Evolutionary conservation across 2,113 vertebrate species (phyloP), one percentile per base, ranked within the genome.

Genomic region (Plestiodon gilberti): DNA sequence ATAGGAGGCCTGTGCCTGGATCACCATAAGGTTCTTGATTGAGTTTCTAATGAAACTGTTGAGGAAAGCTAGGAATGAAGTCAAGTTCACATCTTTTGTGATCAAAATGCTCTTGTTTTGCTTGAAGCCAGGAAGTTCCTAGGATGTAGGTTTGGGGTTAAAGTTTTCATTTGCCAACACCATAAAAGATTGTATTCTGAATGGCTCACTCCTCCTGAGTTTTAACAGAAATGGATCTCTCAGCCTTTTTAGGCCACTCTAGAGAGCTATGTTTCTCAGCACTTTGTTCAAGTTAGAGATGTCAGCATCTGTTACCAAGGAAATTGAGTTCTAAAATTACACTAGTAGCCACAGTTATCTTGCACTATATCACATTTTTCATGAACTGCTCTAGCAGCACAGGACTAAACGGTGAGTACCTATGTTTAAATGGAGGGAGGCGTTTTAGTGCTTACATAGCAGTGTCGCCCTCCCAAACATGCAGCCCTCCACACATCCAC

Each of bases 231-330:
- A 81, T 55, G 0, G 84, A 87, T 82, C 79, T 35, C 74, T 91
- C 87, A 52, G 91, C 92, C 84, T 35, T 71, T 77, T 40, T 48
- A 86, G 86, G 85, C 69, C 77, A 87, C 59, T 88, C 40, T 74
- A 88, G 89, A 64, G 92, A 93, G 90, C 87, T 90, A 74, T 67
- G 84, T 71, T 90, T 89, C 93, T 86, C 83, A 81, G 88, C 35
- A 89, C 94, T 76, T 76, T 43, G 35, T 74, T 84, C 93, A 92
- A 94, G 88, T 87, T 90, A 85, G 87, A 88, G 90, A 91, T 93
- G 93, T 92, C 93, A 94, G 93, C 85, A 85, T 87, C 2, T 35
- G 94, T 94, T 94, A 93, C 94, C 94, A 95, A 88, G 94, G 93
- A 94, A 94, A 95, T 74, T 80, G 84, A 81, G 30, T 94, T 94